Base-by-base conservation (phyloP, 2,888 invertebrate genomes). In the Cecidostiba fungosa region DNA sequence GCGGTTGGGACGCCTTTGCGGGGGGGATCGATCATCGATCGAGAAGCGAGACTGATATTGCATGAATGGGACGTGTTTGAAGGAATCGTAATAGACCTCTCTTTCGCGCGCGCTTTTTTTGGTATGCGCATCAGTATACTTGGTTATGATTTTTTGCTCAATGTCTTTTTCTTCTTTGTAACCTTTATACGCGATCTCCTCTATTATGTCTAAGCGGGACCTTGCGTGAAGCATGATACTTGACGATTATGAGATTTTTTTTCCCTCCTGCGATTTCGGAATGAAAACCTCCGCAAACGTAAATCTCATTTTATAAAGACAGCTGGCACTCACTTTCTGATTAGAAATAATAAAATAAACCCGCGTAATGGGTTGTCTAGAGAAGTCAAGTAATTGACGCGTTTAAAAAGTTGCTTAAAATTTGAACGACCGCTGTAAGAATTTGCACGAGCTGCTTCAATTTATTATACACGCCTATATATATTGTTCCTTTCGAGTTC, bases 181-280 rank as follows among this genome's bases (percentile, higher is more conserved):
- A n/a, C n/a, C 23, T 72, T 72, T 19, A 39, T n/a, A n/a, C n/a
- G 36, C n/a, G 32, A 36, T 26, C 1, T n/a, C 19, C 23, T 72
- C n/a, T n/a, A 73, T 73, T 73, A n/a, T n/a, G 73, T 1, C 16
- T 72, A 47, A 72, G 43, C 43, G 14, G 39, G 72, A 14, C 16
- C 8, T 73, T 5, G 73, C 73, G 43, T 73, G 69, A 19, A 32
- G 19, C 32, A 36, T 32, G 69, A 70, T 32, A 70, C 62, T n/a
- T 1, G 62, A n/a, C 12, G 23, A 23, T 62, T 62, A 62, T 10
- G 23, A 6, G 59, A 19, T 59, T 23, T 59, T 8, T 59, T 59
- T n/a, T 6, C 4, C 14, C n/a, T n/a, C 0, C 23, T 12, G 12
- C 62, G 10, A 62, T 62, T 23, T 62, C 5, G 50, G 19, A 50